Percentiles rank a stretch among this genome's conserved stretches.
Conservation (phyloP, 2,888 invertebrate genomes). For the Thumatha senex region DNA sequence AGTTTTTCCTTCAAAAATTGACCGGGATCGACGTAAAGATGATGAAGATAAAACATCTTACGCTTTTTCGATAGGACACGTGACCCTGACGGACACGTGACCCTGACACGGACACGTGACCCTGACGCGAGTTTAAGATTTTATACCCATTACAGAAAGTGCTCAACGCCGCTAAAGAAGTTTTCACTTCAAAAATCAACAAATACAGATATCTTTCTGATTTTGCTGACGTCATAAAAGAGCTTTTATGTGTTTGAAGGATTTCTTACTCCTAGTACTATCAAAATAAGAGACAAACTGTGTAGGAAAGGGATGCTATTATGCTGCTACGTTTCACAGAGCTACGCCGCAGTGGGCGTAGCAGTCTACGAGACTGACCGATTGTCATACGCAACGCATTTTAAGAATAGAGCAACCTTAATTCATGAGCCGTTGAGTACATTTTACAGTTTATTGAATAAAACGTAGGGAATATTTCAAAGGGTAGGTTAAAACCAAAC, state of each 20-base stretch:
- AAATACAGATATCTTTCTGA: too few species aligned
- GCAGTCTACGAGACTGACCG: slow-evolving; percentile 54
- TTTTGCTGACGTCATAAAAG: not conserved
- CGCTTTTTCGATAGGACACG: too few species aligned
- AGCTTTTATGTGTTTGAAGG: not conserved
- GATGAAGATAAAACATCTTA: too few species aligned
- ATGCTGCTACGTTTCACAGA: slow-evolving; percentile 51
- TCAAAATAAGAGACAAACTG: slow-evolving; percentile 16
- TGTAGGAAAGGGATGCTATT: slow-evolving; percentile 40
- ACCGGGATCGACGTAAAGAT: too few species aligned
- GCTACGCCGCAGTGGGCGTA: slow-evolving; percentile 29
- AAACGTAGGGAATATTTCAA: slow-evolving; percentile 10
- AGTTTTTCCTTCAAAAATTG: too few species aligned
- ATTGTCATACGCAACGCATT: slow-evolving; percentile 46
- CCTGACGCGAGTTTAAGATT: too few species aligned
- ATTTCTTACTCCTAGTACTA: slow-evolving; percentile 23
- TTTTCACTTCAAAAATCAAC: too few species aligned
- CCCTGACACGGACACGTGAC: too few species aligned
- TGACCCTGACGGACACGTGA: too few species aligned
- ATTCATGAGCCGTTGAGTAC: not conserved
- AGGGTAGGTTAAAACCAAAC: slow-evolving; percentile 14
- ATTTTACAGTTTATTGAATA: slow-evolving; percentile 13
- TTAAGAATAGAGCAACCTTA: slow-evolving; percentile 25
- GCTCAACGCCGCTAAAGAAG: too few species aligned
- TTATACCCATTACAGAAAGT: too few species aligned